These are phyloP conservation scores for Bombus affinis DNA, from an alignment of 1,140 invertebrate species.

Conservation along the genomic window DNA sequence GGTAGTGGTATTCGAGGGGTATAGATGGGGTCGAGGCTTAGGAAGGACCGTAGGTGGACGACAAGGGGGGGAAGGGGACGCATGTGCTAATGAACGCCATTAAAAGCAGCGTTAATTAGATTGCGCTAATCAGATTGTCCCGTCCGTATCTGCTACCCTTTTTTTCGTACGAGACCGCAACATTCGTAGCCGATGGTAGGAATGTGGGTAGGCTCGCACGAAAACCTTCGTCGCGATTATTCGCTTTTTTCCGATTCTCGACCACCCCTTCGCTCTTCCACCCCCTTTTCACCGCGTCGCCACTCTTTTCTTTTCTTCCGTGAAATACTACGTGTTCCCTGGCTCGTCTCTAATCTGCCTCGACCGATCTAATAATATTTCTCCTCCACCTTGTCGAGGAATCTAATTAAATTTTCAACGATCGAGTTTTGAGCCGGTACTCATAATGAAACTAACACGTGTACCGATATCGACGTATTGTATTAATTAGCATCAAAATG, in stretches of 20 bases:
- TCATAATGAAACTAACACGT: not conserved
- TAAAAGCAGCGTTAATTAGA: conserved; percentile 83
- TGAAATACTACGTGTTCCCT: conserved; percentile 43
- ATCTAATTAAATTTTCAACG: conserved; percentile 33
- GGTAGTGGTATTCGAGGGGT: not conserved
- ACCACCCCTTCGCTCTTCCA: conserved; percentile 20
- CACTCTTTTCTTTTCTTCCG: conserved; percentile 34
- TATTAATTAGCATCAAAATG: not conserved
- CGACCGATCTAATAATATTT: conserved; percentile 36
- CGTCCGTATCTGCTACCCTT: conserved; percentile 74
- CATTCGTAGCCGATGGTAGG: conserved; percentile 73
- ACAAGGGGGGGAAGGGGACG: conserved; percentile 64
- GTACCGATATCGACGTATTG: not conserved
- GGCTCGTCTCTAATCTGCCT: conserved; percentile 22
- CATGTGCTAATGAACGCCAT: conserved; percentile 83
- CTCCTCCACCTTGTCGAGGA: not conserved
- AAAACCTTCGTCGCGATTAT: conserved; percentile 62
- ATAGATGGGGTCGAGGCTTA: conserved; percentile 44
- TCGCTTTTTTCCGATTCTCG: conserved; percentile 53
- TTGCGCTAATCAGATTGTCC: conserved; percentile 82
- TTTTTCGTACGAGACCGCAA: conserved; percentile 69
- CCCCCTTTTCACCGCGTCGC: not conserved
- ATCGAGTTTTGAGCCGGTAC: not conserved
- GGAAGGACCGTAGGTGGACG: conserved; percentile 66
- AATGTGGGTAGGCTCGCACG: conserved; percentile 70